A percentile compares a stretch with the other conserved stretches of the same genome.
These are phyloP conservation scores for Trimorus sp. DNA, from an alignment of 2,888 invertebrate species.

Conservation along the genomic window DNA sequence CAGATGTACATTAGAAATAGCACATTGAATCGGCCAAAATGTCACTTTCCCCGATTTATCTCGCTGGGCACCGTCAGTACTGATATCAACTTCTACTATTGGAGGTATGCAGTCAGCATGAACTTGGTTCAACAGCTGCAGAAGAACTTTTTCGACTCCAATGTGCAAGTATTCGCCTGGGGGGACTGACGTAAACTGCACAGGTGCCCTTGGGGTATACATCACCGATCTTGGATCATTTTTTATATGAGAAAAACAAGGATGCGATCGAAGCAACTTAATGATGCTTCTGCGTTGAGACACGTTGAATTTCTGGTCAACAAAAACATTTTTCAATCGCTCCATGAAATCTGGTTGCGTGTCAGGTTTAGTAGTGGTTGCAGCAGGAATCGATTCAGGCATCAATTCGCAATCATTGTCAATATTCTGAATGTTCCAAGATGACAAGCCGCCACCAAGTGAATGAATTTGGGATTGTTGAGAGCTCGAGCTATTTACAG, in stretches of 20 bases:
- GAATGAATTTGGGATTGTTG: too few species aligned
- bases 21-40: slow-evolving; percentile 25
- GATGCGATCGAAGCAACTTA: neutral
- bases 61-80: slow-evolving; percentile 15
- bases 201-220: slow-evolving; percentile 5
- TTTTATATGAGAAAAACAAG: slow-evolving; percentile 14
- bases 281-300: slow-evolving; percentile 6
- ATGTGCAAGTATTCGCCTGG: slow-evolving; percentile 25
- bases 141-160: slow-evolving; percentile 1
- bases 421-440: too few species aligned
- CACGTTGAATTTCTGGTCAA: slow-evolving; percentile 5
- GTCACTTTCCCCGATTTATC: slow-evolving; percentile 7
- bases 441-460: too few species aligned
- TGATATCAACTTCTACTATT: slow-evolving; percentile 19
- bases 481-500: too few species aligned
- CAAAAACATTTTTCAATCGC: slow-evolving; percentile 2
- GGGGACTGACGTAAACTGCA: neutral
- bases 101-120: neutral
- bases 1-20: slow-evolving; percentile 6
- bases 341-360: neutral
- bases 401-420: too few species aligned
- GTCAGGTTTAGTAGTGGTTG: too few species aligned
- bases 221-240: slow-evolving; percentile 3
- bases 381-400: too few species aligned
- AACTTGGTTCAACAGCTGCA: neutral